phyloP scores from a whole-genome alignment of 2,113 vertebrate species.

The Holacanthus passer region DNA sequence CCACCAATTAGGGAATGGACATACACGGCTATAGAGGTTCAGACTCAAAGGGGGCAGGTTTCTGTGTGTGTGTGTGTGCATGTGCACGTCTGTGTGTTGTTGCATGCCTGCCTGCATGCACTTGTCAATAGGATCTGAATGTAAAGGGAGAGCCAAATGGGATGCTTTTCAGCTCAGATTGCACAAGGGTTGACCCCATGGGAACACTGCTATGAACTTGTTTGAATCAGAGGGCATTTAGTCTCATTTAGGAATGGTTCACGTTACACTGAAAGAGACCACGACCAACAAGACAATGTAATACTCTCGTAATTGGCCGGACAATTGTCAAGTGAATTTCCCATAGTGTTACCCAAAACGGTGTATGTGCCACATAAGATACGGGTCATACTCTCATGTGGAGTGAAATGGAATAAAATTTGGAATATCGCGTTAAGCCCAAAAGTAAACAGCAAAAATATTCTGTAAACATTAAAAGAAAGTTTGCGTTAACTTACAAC shows the following conservation, averaged over 20 bases:
- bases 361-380: background rate
- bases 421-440: background rate
- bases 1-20: slow-evolving; percentile 83
- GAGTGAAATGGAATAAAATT: background rate
- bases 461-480: background rate
- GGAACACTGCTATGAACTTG: slow-evolving; percentile 70
- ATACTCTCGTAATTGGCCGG: slow-evolving; percentile 61
- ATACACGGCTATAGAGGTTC: slow-evolving; percentile 67
- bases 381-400: background rate
- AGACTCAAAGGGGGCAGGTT: slow-evolving; percentile 54
- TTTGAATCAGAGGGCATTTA: slow-evolving; percentile 72
- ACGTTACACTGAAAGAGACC: slow-evolving; percentile 63
- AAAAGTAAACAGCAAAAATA: background rate
- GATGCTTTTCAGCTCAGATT: slow-evolving; percentile 77
- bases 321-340: slow-evolving; percentile 59
- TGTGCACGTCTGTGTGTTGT: slow-evolving; percentile 31
- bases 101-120: slow-evolving; percentile 57
- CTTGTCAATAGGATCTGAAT: slow-evolving; percentile 71
- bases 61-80: slow-evolving; percentile 47
- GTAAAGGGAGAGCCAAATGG: slow-evolving; percentile 73
- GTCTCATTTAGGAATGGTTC: slow-evolving; percentile 69
- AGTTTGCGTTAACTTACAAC: background rate
- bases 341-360: slow-evolving; percentile 42
- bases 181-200: slow-evolving; percentile 74
- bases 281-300: slow-evolving; percentile 58